Conservation (phyloP, 1,140 invertebrate genomes). For the Gerris buenoi region DNA sequence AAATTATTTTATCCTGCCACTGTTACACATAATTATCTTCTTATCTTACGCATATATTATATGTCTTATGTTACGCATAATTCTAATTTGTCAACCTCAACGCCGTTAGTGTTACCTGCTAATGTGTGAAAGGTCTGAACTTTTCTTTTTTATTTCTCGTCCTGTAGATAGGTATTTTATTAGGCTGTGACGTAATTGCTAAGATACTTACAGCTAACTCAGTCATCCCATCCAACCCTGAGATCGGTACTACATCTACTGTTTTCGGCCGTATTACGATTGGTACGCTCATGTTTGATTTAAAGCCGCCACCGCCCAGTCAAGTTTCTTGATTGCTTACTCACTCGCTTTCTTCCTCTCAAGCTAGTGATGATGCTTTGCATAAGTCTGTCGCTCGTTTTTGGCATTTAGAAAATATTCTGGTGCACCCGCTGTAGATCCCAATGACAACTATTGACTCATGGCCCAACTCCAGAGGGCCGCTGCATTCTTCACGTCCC, state of each 20-base stretch:
- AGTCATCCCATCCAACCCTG: background rate
- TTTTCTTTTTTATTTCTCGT: background rate
- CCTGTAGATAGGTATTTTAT: background rate
- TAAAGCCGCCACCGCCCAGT: background rate
- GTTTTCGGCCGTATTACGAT: background rate
- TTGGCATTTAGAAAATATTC: background rate
- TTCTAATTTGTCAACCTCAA: too few relatives aligned
- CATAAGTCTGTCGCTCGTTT: background rate
- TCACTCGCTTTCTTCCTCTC: background rate
- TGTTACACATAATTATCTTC: too few relatives aligned
- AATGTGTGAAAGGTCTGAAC: too few relatives aligned
- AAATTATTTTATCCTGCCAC: too few relatives aligned
- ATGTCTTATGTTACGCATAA: too few relatives aligned
- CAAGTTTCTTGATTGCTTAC: background rate
- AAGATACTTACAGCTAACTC: background rate
- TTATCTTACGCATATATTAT: too few relatives aligned
- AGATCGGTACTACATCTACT: background rate
- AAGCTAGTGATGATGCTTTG: background rate
- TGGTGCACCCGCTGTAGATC: background rate
- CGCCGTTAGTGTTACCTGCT: too few relatives aligned
- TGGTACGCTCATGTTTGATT: background rate
- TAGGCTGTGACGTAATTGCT: background rate
- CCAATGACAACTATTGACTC: background rate
- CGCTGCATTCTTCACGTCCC: background rate
- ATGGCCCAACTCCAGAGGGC: background rate